A percentile compares a stretch with the other conserved stretches of the same genome.
Conservation (phyloP, 2,113 vertebrate species). For the Planiliza haematocheilus region DNA sequence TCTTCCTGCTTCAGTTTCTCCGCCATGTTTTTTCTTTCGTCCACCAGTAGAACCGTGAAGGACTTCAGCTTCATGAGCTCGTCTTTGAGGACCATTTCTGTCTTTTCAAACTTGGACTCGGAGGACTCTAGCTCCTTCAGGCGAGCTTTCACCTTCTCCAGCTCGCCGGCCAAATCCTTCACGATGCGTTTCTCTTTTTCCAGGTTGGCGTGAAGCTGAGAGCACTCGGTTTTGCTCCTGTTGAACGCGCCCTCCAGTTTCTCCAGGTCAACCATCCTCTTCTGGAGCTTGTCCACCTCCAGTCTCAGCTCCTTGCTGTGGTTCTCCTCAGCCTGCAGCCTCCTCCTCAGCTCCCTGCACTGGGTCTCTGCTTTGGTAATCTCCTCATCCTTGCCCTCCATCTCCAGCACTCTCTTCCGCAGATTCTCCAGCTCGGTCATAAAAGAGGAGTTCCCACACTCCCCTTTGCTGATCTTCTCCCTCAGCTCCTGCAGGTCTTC, state of each 20-base stretch:
- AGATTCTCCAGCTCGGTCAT: conserved; percentile 94
- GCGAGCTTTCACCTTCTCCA: conserved; percentile 88
- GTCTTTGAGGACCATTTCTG: conserved; percentile 90
- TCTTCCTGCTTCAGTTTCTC: conserved; percentile 94
- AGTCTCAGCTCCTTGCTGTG: conserved; percentile 88
- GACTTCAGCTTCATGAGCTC: conserved; percentile 95
- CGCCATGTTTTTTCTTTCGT: conserved; percentile 92
- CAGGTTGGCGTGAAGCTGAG: conserved; percentile 87
- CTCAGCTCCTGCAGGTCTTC: conserved; percentile 92
- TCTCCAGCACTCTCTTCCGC: conserved; percentile 93
- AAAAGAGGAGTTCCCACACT: conserved; percentile 90
- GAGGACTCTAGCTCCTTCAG: conserved; percentile 90
- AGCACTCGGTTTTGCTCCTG: conserved; percentile 89
- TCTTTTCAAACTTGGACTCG: conserved; percentile 88
- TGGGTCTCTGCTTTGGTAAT: conserved; percentile 92
- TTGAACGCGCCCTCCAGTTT: conserved; percentile 91
- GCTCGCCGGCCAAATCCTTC: conserved; percentile 88
- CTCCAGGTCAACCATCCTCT: conserved; percentile 92
- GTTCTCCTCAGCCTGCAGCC: conserved; percentile 90
- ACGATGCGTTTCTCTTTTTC: conserved; percentile 90
- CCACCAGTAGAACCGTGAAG: conserved; percentile 92
- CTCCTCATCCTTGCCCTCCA: conserved; percentile 98
- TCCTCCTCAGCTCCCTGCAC: conserved; percentile 91
- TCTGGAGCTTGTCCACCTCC: conserved; percentile 94
- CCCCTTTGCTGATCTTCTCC: conserved; percentile 92